phyloP scores from a whole-genome alignment of 2,888 invertebrate genomes.

The Crepidodera aurea region DNA sequence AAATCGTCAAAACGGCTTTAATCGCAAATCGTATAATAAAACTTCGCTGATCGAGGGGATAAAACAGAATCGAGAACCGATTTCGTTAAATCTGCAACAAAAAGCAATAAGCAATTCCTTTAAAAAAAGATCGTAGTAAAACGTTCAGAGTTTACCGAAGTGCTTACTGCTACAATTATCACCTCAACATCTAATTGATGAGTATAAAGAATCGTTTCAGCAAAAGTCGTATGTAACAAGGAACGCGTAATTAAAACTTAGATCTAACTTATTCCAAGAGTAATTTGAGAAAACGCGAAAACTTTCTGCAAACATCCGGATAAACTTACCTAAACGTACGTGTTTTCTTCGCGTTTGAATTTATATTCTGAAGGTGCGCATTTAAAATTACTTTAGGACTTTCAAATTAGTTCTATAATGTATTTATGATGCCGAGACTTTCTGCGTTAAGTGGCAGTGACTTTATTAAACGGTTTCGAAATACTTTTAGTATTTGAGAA shows the following conservation, averaged over 20 bases:
- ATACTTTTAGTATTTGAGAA: too few relatives aligned
- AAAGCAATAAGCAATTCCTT: not conserved
- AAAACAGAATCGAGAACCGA: too few relatives aligned
- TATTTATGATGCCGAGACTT: conserved; percentile 48
- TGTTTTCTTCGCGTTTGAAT: conserved; percentile 52
- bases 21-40: too few relatives aligned
- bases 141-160: conserved; percentile 8
- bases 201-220: conserved; percentile 52
- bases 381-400: conserved; percentile 57
- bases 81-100: not conserved
- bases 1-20: too few relatives aligned
- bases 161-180: conserved; percentile 33
- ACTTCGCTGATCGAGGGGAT: too few relatives aligned
- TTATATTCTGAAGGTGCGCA: conserved; percentile 54
- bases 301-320: conserved; percentile 57
- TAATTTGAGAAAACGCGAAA: conserved; percentile 56
- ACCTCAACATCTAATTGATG: conserved; percentile 51
- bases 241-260: conserved; percentile 55
- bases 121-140: not conserved
- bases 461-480: too few relatives aligned
- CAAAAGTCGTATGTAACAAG: conserved; percentile 51
- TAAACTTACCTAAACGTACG: conserved; percentile 53
- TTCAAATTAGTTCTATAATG: conserved; percentile 55
- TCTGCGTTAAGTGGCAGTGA: not conserved
- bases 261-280: conserved; percentile 55